Percentiles rank a stretch among this genome's conserved stretches.
Conservation (phyloP, 2,888 invertebrate genomes). For the Phrixothrix hirtus region DNA sequence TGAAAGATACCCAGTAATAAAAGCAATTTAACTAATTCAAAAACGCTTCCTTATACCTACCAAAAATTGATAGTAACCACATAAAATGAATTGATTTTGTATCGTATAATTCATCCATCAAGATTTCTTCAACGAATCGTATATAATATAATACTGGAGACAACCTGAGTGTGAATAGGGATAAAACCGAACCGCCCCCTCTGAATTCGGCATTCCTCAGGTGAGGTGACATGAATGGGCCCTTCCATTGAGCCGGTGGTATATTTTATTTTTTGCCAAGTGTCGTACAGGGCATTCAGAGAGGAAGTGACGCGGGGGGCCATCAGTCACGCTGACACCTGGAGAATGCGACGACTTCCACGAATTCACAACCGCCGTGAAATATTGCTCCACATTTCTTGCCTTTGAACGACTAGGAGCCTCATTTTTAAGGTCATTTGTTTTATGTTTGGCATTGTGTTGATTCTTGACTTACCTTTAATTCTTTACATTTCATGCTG, state of each 20-base stretch:
- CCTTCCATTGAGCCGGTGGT: constrained; percentile 42
- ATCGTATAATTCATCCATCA: constrained; percentile 26
- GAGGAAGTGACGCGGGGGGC: constrained; percentile 51
- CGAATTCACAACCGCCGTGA: constrained; percentile 51
- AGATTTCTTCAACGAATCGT: constrained; percentile 20
- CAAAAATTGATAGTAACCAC: neutral
- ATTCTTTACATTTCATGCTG: neutral
- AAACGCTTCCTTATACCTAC: constrained; percentile 3
- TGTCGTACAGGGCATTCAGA: constrained; percentile 35
- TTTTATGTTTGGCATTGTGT: constrained; percentile 43
- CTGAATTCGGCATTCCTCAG: constrained; percentile 42
- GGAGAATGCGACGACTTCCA: constrained; percentile 53
- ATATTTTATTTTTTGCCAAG: constrained; percentile 40
- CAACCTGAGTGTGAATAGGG: constrained; percentile 25
- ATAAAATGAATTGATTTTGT: constrained; percentile 21
- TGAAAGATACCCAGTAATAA: constrained; percentile 6
- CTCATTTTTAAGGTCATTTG: constrained; percentile 48
- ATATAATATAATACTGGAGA: constrained; percentile 22
- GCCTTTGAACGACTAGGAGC: constrained; percentile 41
- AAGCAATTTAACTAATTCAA: constrained; percentile 1
- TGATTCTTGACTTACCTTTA: constrained; percentile 32
- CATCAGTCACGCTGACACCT: constrained; percentile 55
- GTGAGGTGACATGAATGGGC: constrained; percentile 44
- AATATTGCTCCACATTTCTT: constrained; percentile 46
- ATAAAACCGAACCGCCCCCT: constrained; percentile 32